Conservation (phyloP, 2,113 vertebrate species). For the Butorides virescens region DNA sequence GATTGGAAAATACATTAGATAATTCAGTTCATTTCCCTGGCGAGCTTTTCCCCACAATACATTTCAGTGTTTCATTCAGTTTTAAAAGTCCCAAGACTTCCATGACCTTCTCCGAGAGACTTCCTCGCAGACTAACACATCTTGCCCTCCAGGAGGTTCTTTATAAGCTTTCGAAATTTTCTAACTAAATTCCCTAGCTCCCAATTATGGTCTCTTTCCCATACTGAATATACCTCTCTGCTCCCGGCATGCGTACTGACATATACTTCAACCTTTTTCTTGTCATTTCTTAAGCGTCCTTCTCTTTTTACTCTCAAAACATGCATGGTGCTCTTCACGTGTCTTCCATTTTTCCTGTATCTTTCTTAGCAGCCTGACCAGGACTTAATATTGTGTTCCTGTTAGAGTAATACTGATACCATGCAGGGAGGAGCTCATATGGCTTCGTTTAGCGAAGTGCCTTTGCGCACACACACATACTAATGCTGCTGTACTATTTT, state of each 20-base stretch:
- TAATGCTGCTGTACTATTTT: background rate
- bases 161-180: conserved; percentile 48
- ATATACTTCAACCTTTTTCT: background rate
- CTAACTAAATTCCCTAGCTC: conserved; percentile 24
- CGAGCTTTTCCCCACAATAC: conserved; percentile 15
- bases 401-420: background rate
- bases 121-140: conserved; percentile 42
- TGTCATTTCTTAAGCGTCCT: background rate
- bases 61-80: conserved; percentile 57
- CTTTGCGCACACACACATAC: background rate
- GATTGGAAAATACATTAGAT: conserved; percentile 56
- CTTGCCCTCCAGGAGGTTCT: conserved; percentile 54
- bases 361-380: background rate
- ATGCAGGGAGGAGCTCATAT: background rate
- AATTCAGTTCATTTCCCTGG: conserved; percentile 51
- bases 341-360: background rate
- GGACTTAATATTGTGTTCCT: background rate
- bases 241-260: background rate
- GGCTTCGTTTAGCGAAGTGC: background rate
- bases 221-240: background rate
- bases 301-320: background rate
- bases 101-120: conserved; percentile 31
- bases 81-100: conserved; percentile 64
- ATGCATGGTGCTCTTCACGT: background rate
- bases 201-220: conserved; percentile 6